Conservation (phyloP, 2,797 vertebrate genomes). For the Caiman crocodilus region DNA sequence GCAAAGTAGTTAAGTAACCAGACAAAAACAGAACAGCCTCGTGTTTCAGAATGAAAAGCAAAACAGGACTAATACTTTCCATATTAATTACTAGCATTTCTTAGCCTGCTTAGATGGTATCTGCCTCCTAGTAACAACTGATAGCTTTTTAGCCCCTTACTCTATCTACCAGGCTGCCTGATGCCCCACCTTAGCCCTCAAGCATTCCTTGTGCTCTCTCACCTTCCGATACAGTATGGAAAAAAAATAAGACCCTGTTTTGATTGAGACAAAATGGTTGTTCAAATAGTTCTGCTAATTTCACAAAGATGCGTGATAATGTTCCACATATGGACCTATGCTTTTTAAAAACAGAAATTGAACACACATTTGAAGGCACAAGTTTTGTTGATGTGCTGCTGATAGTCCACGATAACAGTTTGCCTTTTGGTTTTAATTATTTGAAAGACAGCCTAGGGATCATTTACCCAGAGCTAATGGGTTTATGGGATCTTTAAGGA, state of each 20-base stretch:
- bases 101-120: background rate
- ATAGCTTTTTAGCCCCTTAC: background rate
- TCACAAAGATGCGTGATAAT: constrained; percentile 84
- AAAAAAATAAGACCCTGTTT: constrained; percentile 69
- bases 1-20: background rate
- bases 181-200: background rate
- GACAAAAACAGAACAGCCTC: background rate
- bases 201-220: constrained; percentile 48
- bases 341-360: constrained; percentile 86
- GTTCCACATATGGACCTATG: constrained; percentile 82
- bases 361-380: constrained; percentile 83
- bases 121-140: background rate
- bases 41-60: constrained; percentile 26
- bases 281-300: constrained; percentile 85
- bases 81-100: background rate
- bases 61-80: background rate
- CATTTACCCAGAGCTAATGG: constrained; percentile 80
- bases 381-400: constrained; percentile 82
- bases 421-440: constrained; percentile 86
- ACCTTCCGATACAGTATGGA: constrained; percentile 65
- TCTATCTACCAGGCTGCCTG: background rate
- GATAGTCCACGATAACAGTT: constrained; percentile 80
- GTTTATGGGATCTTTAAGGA: constrained; percentile 65
- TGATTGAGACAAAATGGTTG: constrained; percentile 82
- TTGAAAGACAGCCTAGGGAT: constrained; percentile 84